Conservation (phyloP, 2,113 vertebrate species). For the Larimichthys polyactis region DNA sequence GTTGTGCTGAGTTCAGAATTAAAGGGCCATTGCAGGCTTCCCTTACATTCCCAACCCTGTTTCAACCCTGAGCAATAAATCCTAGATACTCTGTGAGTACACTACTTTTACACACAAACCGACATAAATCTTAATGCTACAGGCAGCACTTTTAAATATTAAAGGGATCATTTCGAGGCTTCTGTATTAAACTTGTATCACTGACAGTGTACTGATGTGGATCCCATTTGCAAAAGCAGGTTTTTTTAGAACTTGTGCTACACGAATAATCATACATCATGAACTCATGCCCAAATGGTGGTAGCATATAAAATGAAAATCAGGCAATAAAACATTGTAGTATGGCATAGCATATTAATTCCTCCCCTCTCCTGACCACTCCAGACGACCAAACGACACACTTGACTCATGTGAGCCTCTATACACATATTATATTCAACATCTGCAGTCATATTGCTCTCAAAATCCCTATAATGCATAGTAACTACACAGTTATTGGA, state of each 20-base stretch:
- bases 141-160: constrained; percentile 43
- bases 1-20: constrained; percentile 35
- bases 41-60: not conserved
- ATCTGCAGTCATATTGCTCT: constrained; percentile 17
- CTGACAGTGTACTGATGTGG: not conserved
- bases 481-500: constrained; percentile 15
- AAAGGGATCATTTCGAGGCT: constrained; percentile 11
- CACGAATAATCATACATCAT: constrained; percentile 25
- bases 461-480: constrained; percentile 15
- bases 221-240: constrained; percentile 12
- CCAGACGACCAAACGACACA: not conserved
- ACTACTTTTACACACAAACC: constrained; percentile 11
- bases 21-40: constrained; percentile 37
- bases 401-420: not conserved
- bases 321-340: constrained; percentile 24
- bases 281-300: constrained; percentile 8
- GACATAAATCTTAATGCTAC: constrained; percentile 29
- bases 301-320: constrained; percentile 7
- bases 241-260: constrained; percentile 8
- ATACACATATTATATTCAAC: constrained; percentile 11
- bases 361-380: not conserved
- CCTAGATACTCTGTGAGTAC: not conserved
- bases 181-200: constrained; percentile 16
- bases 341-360: constrained; percentile 16
- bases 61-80: constrained; percentile 22